These are phyloP conservation scores for Parelbella ahira DNA, from an alignment of 2,888 invertebrate species.

Conservation along the genomic window DNA sequence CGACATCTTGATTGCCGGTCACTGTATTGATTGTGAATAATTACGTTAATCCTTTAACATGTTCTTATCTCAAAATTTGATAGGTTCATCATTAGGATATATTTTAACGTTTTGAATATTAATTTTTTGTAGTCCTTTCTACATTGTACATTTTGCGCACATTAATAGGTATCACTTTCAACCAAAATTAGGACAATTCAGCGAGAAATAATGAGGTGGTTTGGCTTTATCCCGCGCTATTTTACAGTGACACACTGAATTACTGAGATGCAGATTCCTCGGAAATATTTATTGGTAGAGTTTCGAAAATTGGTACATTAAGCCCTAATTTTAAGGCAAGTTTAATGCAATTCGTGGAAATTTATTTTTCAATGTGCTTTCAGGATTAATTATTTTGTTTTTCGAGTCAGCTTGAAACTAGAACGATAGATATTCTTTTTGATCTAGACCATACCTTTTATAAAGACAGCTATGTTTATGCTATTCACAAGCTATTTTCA, in stretches of 20 bases:
- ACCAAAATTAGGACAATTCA: slow-evolving; percentile 3
- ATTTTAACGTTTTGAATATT: too few relatives aligned
- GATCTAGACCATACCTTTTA: slow-evolving; percentile 8
- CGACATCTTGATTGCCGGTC: slow-evolving; percentile 24
- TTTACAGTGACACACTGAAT: slow-evolving; percentile 5
- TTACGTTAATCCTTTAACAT: too few relatives aligned
- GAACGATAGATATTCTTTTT: slow-evolving; percentile 4
- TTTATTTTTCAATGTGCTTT: too few relatives aligned
- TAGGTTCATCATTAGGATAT: too few relatives aligned
- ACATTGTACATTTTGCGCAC: not conserved
- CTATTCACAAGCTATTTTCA: slow-evolving; percentile 14
- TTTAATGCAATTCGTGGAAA: too few relatives aligned
- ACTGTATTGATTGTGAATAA: slow-evolving; percentile 3
- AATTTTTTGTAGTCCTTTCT: too few relatives aligned
- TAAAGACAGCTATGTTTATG: too few relatives aligned
- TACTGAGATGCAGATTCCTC: slow-evolving; percentile 1
- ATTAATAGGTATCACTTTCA: not conserved
- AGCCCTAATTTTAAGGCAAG: too few relatives aligned
- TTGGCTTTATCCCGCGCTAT: not conserved
- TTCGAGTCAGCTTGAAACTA: slow-evolving; percentile 4
- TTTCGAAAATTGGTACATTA: slow-evolving; percentile 6
- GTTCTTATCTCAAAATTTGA: too few relatives aligned
- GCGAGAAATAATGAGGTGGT: slow-evolving; percentile 10
- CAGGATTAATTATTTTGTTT: too few relatives aligned
- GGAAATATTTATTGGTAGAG: slow-evolving; percentile 5